These are phyloP conservation scores for Rhamnusium bicolor DNA, from an alignment of 2,888 invertebrate species.

Conservation along the genomic window DNA sequence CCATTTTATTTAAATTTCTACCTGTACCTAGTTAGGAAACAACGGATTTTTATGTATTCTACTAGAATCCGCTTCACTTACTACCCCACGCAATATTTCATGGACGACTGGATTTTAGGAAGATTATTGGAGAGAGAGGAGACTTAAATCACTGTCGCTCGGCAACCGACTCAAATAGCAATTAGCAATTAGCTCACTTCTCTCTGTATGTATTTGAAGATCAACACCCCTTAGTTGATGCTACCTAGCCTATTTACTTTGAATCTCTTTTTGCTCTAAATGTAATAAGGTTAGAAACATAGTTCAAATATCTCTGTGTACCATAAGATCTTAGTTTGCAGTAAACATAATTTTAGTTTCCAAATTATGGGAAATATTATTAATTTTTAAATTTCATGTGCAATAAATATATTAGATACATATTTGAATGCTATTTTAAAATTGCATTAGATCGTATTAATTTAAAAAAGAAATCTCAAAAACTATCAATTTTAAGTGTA, in stretches of 20 bases:
- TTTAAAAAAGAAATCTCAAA: no score
- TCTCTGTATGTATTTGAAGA: slow-evolving; percentile 62
- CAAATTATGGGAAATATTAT: not conserved
- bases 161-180: slow-evolving; percentile 67
- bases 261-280: slow-evolving; percentile 22
- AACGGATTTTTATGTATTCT: slow-evolving; percentile 23
- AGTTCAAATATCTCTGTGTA: slow-evolving; percentile 4
- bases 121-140: slow-evolving; percentile 58
- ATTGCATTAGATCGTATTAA: no score
- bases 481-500: no score
- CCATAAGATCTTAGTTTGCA: not conserved
- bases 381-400: no score
- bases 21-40: not conserved
- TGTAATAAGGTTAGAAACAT: slow-evolving; percentile 14
- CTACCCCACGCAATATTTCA: slow-evolving; percentile 62
- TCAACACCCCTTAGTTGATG: slow-evolving; percentile 57
- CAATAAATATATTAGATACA: no score
- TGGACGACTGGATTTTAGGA: slow-evolving; percentile 61
- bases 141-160: slow-evolving; percentile 66
- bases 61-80: slow-evolving; percentile 38
- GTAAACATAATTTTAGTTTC: not conserved
- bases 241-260: slow-evolving; percentile 36
- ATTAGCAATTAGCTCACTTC: slow-evolving; percentile 69
- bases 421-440: no score
- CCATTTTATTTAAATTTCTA: slow-evolving; percentile 1